phyloP scores from a whole-genome alignment of 1,140 invertebrate genomes.

The Aculops lycopersici region DNA sequence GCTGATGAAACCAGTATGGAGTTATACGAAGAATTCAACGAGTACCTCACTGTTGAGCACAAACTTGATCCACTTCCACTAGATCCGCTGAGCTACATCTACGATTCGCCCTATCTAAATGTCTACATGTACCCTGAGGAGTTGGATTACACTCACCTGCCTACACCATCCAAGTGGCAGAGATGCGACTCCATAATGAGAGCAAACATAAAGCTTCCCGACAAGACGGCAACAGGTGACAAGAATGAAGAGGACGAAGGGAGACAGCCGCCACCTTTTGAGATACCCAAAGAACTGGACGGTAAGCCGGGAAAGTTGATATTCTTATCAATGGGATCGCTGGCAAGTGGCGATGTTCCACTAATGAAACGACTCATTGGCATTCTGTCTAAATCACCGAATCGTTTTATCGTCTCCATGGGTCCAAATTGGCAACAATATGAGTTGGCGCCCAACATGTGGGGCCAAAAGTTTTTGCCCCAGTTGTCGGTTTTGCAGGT shows the following conservation, averaged over 20 bases:
- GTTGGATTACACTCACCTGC: slow-evolving; percentile 7
- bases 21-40: background rate
- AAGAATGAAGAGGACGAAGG: no score
- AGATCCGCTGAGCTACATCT: background rate
- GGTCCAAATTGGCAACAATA: background rate
- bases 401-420: slow-evolving; percentile 6
- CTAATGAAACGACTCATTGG: slow-evolving; percentile 7
- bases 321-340: slow-evolving; percentile 5
- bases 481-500: slow-evolving; percentile 1
- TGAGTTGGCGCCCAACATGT: slow-evolving; percentile 5
- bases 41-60: background rate
- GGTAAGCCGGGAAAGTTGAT: slow-evolving; percentile 2
- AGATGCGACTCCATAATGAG: background rate
- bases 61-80: background rate
- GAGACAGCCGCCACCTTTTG: background rate
- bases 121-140: slow-evolving; percentile 6
- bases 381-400: slow-evolving; percentile 4
- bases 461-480: slow-evolving; percentile 5
- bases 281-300: background rate
- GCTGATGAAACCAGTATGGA: background rate
- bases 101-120: slow-evolving; percentile 3
- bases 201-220: background rate
- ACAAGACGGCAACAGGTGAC: background rate
- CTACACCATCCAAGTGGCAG: background rate
- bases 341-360: slow-evolving; percentile 10